Base-by-base conservation (phyloP, 2,888 invertebrate species). In the Ectemnius lituratus region DNA sequence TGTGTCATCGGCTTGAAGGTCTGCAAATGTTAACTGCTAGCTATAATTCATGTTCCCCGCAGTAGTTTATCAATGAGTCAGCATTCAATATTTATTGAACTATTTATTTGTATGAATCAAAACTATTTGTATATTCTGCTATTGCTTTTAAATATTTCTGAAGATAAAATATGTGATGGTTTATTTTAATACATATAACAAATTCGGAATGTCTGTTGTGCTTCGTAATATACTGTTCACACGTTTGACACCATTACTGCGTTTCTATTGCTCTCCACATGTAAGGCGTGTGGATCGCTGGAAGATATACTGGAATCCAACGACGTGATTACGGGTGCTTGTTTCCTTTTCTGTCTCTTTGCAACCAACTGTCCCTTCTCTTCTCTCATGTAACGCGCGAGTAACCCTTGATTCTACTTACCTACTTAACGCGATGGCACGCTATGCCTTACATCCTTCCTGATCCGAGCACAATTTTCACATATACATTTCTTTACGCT, bases 401-500 rank as follows among this genome's bases (percentile, higher is more conserved):
- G 82, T 78, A 83, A 81, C 78, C 71, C 79, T 81, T 75, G 78
- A 84, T 77, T 85, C 85, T 81, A 86, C 85, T 86, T 86, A 85
- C 83, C 85, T 85, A 86, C 83, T 86, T 85, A 86, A 80, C 79
- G 80, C 37, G 75, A 72, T 71, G 81, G 76, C 76, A 85, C 75
- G 78, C 78, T 82, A 76, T 79, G 82, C 78, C 77, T 75, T 76
- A 79, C 60, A 62, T 52, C 65, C 67, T 71, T 70, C 68, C 37
- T 68, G 37, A 70, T 69, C 69, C 20, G 47, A 78, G 60, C 16
- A 52, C 52, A 73, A 73, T 73, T 70, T 73, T 68, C 70, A 67
- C 73, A 73, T 76, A 62, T 71, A 56, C 28, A 49, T 56, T 67
- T 62, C 60, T 70, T 23, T 16, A 14, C n/a, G 4, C n/a, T n/a